These are phyloP conservation scores for Oreochromis aureus DNA, from an alignment of 2,113 vertebrate species.

Conservation along the genomic window DNA sequence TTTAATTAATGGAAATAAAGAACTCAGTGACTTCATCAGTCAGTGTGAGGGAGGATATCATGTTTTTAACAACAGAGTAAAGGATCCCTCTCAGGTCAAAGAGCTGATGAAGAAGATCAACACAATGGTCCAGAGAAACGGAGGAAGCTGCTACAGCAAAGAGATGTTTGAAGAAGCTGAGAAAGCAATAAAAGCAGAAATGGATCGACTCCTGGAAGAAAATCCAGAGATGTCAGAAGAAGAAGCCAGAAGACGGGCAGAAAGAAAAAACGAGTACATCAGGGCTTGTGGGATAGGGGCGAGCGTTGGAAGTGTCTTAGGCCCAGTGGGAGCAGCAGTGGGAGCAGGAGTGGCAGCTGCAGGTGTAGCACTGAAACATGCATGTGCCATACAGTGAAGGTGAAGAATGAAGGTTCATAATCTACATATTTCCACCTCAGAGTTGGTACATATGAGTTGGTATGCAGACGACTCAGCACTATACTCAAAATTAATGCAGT, in stretches of 20 bases:
- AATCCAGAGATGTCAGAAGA: background rate
- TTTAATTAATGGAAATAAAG: background rate
- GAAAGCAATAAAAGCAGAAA: background rate
- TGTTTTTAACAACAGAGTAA: background rate
- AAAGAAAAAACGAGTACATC: rapidly evolving
- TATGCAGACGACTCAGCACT: too few species aligned
- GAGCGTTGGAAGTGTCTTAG: rapidly evolving
- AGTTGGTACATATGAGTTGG: too few species aligned
- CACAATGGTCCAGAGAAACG: background rate
- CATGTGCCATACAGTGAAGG: rapidly evolving
- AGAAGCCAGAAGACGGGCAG: background rate
- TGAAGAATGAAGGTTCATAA: background rate
- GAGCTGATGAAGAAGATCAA: background rate
- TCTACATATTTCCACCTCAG: too few species aligned
- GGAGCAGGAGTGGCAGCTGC: rapidly evolving
- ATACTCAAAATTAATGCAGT: too few species aligned
- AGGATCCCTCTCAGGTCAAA: background rate
- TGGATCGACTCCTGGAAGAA: background rate
- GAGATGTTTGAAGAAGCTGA: background rate
- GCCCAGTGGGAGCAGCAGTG: background rate
- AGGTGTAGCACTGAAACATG: rapidly evolving
- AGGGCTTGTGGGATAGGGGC: rapidly evolving
- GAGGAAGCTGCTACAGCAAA: background rate
- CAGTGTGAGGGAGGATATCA: background rate
- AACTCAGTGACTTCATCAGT: background rate